Base-by-base conservation (phyloP, 2,888 invertebrate species). In the Chloromyia formosa region DNA sequence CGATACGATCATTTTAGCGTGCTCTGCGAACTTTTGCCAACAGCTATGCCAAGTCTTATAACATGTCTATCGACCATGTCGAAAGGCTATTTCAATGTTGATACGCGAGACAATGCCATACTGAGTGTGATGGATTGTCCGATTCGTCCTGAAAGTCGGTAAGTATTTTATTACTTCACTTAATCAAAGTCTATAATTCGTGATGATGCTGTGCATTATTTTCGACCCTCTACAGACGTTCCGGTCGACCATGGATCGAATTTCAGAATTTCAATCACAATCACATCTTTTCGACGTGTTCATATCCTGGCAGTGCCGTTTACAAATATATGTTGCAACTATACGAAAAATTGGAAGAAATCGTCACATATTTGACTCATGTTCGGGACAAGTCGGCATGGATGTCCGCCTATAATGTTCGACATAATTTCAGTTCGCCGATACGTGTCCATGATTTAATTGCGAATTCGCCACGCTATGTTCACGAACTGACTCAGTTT, bases 1-100 rank as follows among this genome's bases (percentile, higher is more conserved):
- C 83, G 89, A 16, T 92, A 91, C 80, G 92, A 92, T 81, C 92
- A 92, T 81, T 92, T 92, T 82, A 89, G 91, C 0, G 88, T 89
- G 7, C 84, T 92, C 4, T 91, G 91, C 79, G 92, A 92, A 81
- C 82, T 91, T 16, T 83, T 92, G 58, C 91, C 92, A 0, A 88
- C 89, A 12, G 88, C 89, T 0, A 85, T 91, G 73, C 92, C 92
- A 7, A 90, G 91, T 1, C 81, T 92, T 75, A 90, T 90, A 22
- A 85, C 91, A 0, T 87, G 87, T 22, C 82, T 92, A 42, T 83
- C 88, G n/a, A 89, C 89, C 0, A 86, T 88, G 0, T 86, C 88
- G 1, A 86, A 88, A 77, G 91, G 91, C 2, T 90, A 87, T 80
- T 90, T 90, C 80, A 89, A 90, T 80, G 85, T 82, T 1, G 87